A percentile compares a stretch with the other conserved stretches of the same genome.
Evolutionary conservation across 2,113 vertebrate genomes (phyloP).

Genomic region (Aplodontia rufa): DNA sequence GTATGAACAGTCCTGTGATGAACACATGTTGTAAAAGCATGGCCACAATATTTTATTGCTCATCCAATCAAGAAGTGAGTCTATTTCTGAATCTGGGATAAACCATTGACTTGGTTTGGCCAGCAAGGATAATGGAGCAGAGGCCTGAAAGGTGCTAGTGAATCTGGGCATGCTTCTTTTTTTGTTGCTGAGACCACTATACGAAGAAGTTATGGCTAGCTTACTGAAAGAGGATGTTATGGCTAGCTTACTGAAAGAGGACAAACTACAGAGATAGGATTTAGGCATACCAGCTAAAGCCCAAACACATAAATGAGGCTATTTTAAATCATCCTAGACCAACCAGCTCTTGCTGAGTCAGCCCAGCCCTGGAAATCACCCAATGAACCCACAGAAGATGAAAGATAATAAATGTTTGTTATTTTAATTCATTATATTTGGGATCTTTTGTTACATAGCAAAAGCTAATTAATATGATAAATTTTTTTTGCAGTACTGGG

Average conservation of each 20-base stretch:
- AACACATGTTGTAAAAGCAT: not conserved
- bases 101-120: not conserved
- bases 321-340: not conserved
- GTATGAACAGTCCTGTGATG: not conserved
- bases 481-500: too few relatives aligned
- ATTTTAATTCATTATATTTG: conserved; percentile 34
- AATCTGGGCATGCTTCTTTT: not conserved
- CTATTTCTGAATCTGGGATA: not conserved
- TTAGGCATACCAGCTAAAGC: not conserved
- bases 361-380: not conserved
- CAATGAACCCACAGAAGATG: not conserved
- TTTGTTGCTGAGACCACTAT: not conserved
- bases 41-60: not conserved
- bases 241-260: not conserved
- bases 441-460: not conserved
- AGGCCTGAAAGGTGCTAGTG: not conserved
- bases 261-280: not conserved
- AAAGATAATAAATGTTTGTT: conserved; percentile 12
- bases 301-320: not conserved
- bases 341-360: not conserved
- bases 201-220: not conserved
- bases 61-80: not conserved
- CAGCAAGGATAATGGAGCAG: not conserved
- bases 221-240: not conserved
- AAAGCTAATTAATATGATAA: conserved; percentile 10